These are phyloP conservation scores for Lysiphlebus fabarum DNA, from an alignment of 1,140 invertebrate genomes.

Conservation along the genomic window DNA sequence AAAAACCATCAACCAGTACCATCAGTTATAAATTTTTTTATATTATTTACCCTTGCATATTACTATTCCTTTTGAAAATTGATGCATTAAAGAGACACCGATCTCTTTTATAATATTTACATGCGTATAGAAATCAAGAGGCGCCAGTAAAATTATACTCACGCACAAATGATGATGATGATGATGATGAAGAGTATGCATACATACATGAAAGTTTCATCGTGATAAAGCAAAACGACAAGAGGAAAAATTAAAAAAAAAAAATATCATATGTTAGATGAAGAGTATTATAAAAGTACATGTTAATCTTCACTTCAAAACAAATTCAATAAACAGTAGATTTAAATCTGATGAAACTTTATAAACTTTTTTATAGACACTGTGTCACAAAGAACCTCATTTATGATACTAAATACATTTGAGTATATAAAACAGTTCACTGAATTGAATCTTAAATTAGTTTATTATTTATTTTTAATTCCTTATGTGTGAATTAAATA, in stretches of 20 bases:
- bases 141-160: too few relatives aligned
- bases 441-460: background rate
- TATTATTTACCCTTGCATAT: too few relatives aligned
- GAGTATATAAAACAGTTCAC: background rate
- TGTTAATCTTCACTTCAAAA: slow-evolving; percentile 8
- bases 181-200: background rate
- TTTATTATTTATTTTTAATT: background rate
- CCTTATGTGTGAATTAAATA: too few relatives aligned
- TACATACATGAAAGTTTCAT: background rate
- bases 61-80: background rate
- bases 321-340: too few relatives aligned
- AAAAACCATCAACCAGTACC: background rate
- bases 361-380: too few relatives aligned
- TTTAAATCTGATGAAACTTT: too few relatives aligned
- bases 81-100: too few relatives aligned
- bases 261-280: too few relatives aligned
- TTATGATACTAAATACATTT: slow-evolving; percentile 5
- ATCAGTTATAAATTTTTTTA: background rate
- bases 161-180: too few relatives aligned
- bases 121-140: too few relatives aligned
- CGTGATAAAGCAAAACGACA: slow-evolving; percentile 16
- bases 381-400: slow-evolving; percentile 19
- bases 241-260: slow-evolving; percentile 11
- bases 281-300: slow-evolving; percentile 11
- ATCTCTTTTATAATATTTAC: too few relatives aligned